A percentile compares a stretch with the other conserved stretches of the same genome.
Conservation (phyloP, 2,797 vertebrate genomes). For the Artibeus jamaicensis region DNA sequence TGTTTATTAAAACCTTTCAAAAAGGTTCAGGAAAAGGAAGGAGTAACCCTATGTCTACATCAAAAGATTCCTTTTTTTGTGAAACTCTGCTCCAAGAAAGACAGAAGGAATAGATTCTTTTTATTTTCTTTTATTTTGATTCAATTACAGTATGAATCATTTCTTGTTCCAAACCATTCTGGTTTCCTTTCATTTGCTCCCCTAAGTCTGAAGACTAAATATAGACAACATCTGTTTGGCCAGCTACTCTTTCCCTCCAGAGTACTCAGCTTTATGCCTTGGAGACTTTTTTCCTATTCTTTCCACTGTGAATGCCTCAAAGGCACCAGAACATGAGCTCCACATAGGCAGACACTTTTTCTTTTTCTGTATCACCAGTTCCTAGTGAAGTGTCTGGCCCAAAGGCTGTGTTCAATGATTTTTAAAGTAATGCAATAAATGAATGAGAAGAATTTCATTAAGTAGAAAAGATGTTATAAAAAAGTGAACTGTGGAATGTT, state of each 20-base stretch:
- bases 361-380: background rate
- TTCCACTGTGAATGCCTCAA: background rate
- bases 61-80: background rate
- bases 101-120: background rate
- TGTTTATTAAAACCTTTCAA: background rate
- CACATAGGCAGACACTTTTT: background rate
- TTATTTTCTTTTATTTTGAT: background rate
- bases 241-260: background rate
- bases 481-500: background rate
- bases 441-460: background rate
- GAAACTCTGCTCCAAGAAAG: background rate
- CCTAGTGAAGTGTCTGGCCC: background rate
- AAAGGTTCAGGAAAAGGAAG: background rate
- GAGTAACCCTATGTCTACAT: background rate
- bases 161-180: constrained; percentile 10
- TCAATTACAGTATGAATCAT: background rate
- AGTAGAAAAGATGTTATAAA: background rate
- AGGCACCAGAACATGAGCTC: background rate
- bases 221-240: background rate
- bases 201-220: background rate
- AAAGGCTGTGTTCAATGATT: background rate
- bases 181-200: background rate
- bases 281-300: background rate
- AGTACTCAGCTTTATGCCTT: background rate
- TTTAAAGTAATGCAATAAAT: background rate